These are phyloP conservation scores for Meiosimyza platycephala DNA, from an alignment of 2,888 invertebrate genomes.

Conservation along the genomic window DNA sequence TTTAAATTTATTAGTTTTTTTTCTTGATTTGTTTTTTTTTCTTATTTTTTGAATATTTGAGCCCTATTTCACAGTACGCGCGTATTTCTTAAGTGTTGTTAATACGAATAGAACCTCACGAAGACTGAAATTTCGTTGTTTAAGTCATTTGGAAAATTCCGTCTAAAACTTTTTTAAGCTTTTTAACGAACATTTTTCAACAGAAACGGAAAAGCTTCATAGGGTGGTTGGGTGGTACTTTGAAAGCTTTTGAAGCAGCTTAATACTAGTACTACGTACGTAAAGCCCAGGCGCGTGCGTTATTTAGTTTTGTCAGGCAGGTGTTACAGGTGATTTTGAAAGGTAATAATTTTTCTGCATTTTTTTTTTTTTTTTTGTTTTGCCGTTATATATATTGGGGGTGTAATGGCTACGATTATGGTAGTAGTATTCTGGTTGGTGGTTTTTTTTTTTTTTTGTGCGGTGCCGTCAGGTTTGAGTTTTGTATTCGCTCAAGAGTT, in stretches of 20 bases:
- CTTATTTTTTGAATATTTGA: conserved; percentile 8
- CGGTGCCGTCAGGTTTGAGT: neutral
- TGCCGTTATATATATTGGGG: too few species aligned
- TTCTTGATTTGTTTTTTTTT: neutral
- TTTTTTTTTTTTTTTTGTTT: too few species aligned
- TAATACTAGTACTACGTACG: neutral
- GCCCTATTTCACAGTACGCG: conserved; percentile 5
- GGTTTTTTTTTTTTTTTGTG: neutral
- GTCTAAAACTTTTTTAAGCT: conserved; percentile 36
- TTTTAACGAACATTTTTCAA: conserved; percentile 41
- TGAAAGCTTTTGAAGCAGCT: neutral
- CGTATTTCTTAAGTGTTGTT: conserved; percentile 42
- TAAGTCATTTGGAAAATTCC: conserved; percentile 31
- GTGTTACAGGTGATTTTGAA: conserved; percentile 39
- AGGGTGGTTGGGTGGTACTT: conserved; percentile 19
- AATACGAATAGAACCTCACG: conserved; percentile 49
- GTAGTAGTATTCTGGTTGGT: neutral
- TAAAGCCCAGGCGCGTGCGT: conserved; percentile 24
- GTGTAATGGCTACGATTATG: neutral
- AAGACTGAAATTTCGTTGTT: conserved; percentile 45
- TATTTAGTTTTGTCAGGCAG: conserved; percentile 21
- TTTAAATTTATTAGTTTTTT: neutral
- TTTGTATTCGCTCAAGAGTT: neutral
- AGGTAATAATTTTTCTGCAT: neutral
- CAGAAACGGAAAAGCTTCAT: conserved; percentile 31